phyloP scores from a whole-genome alignment of 2,888 invertebrate species.

The Antheraea assamensis region DNA sequence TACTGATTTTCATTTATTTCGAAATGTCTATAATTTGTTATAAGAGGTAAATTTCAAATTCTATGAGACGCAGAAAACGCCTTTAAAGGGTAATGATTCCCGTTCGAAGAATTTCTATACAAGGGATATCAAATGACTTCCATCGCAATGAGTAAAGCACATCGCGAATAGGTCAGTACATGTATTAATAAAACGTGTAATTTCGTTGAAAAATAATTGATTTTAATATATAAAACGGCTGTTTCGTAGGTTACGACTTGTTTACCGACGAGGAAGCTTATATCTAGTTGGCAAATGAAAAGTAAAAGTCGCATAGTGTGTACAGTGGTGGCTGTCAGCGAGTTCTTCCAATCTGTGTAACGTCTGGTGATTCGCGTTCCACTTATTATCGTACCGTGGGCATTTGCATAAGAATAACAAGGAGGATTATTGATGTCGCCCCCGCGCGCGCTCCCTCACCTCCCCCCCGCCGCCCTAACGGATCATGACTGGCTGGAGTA shows the following conservation, averaged over 20 bases:
- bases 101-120: too few relatives aligned
- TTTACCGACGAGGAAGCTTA: too few relatives aligned
- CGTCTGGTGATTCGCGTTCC: conserved; percentile 79
- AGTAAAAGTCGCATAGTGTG: conserved; percentile 36
- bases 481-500: conserved; percentile 19
- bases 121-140: too few relatives aligned
- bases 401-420: conserved; percentile 82
- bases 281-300: neutral
- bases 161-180: too few relatives aligned
- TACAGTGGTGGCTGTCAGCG: conserved; percentile 50
- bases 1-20: too few relatives aligned
- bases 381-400: conserved; percentile 79
- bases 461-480: conserved; percentile 30
- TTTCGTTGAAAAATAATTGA: too few relatives aligned
- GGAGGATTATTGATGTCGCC: conserved; percentile 79
- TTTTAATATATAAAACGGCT: neutral
- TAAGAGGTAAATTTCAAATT: too few relatives aligned
- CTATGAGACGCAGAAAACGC: too few relatives aligned
- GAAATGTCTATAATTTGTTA: too few relatives aligned
- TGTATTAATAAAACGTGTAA: too few relatives aligned
- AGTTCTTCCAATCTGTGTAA: conserved; percentile 77
- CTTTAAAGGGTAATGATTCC: too few relatives aligned
- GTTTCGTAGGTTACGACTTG: neutral
- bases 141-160: too few relatives aligned
- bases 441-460: conserved; percentile 37